Evolutionary conservation across 2,888 invertebrate genomes (phyloP).

Genomic region (Parasteatoda lunata): DNA sequence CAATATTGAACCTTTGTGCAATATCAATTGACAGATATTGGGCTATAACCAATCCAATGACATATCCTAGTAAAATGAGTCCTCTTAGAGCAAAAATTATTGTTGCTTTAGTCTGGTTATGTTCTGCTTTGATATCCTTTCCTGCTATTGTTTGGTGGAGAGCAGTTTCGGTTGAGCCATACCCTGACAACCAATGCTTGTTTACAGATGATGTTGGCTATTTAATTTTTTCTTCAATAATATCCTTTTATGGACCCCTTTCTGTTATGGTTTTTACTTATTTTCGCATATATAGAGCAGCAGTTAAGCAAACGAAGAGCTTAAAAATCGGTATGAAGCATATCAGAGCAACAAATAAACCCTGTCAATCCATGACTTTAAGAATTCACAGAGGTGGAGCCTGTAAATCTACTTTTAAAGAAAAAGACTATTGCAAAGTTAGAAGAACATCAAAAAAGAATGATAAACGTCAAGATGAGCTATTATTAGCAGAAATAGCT

Average conservation of each 20-base stretch:
- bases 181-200: slow-evolving; percentile 85
- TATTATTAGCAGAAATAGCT: background rate
- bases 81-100: slow-evolving; percentile 87
- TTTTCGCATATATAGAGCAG: slow-evolving; percentile 94
- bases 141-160: slow-evolving; percentile 89
- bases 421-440: background rate
- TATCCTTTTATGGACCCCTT: slow-evolving; percentile 97
- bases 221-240: slow-evolving; percentile 96
- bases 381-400: slow-evolving; percentile 92
- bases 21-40: slow-evolving; percentile 97
- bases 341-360: slow-evolving; percentile 71
- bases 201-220: slow-evolving; percentile 98
- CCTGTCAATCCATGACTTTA: slow-evolving; percentile 80
- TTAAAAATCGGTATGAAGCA: slow-evolving; percentile 90
- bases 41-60: slow-evolving; percentile 99
- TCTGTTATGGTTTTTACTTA: slow-evolving; percentile 99
- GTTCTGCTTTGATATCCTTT: slow-evolving; percentile 96
- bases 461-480: slow-evolving; percentile 10
- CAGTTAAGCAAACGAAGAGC: slow-evolving; percentile 91
- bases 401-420: slow-evolving; percentile 7
- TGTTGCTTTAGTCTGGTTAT: slow-evolving; percentile 96
- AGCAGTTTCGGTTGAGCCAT: slow-evolving; percentile 75
- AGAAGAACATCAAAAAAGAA: background rate
- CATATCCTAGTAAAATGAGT: slow-evolving; percentile 96
- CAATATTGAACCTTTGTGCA: slow-evolving; percentile 96